Conservation (phyloP, 2,113 vertebrate genomes). For the Cyprinodon tularosa region DNA sequence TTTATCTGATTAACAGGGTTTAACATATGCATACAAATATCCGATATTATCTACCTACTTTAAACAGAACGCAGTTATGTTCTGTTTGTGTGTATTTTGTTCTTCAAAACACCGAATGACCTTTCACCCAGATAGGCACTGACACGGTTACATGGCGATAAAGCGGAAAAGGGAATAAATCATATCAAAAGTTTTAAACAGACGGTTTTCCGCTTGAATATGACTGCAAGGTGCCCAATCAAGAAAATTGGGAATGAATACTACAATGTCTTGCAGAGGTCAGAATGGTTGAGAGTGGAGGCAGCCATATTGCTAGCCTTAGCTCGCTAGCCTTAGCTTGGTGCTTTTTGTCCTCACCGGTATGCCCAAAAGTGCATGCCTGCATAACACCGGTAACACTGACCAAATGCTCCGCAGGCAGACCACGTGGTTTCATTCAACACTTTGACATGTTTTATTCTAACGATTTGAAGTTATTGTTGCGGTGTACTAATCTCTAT, state of each 20-base stretch:
- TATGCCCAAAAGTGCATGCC: too few relatives aligned
- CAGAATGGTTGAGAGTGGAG: conserved; percentile 82
- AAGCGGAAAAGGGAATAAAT: background rate
- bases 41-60: rapidly evolving
- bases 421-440: background rate
- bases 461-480: background rate
- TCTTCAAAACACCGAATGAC: conserved; percentile 48
- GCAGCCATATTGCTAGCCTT: conserved; percentile 81
- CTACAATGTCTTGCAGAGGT: conserved; percentile 78
- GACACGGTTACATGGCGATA: rapidly evolving
- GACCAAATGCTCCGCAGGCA: background rate
- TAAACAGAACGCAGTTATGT: background rate
- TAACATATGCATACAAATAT: background rate
- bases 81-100: background rate
- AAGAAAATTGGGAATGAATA: background rate
- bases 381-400: conserved; percentile 9
- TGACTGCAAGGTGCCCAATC: rapidly evolving
- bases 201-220: rapidly evolving
- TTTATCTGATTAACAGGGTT: rapidly evolving
- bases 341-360: conserved; percentile 56
- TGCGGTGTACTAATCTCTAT: background rate
- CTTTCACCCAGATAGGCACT: conserved; percentile 77
- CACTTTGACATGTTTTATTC: background rate
- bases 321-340: conserved; percentile 28
- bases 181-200: background rate